These are phyloP conservation scores for Phocides pigmalion DNA, from an alignment of 1,140 invertebrate genomes.

Conservation along the genomic window DNA sequence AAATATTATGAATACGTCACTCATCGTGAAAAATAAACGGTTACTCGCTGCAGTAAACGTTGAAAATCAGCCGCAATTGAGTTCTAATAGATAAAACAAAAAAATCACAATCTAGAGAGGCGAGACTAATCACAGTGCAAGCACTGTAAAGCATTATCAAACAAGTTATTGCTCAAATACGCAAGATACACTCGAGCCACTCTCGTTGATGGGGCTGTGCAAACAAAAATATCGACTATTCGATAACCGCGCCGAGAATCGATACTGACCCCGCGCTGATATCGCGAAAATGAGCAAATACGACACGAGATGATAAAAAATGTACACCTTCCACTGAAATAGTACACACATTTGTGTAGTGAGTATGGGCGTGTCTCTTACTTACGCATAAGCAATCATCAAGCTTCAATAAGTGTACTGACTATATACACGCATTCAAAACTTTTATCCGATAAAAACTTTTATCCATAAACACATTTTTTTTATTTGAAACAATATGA, in stretches of 20 bases:
- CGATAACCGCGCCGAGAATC: constrained; percentile 70
- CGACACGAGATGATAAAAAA: constrained; percentile 65
- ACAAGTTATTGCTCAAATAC: constrained; percentile 80
- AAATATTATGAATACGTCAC: constrained; percentile 20
- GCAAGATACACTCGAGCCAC: constrained; percentile 70
- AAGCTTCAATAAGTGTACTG: no score
- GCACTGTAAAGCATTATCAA: constrained; percentile 71
- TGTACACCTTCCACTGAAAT: constrained; percentile 46
- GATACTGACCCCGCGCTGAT: constrained; percentile 69
- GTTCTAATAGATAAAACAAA: constrained; percentile 70
- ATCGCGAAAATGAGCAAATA: constrained; percentile 68
- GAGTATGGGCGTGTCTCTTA: no score
- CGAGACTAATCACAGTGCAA: constrained; percentile 67
- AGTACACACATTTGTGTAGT: no score
- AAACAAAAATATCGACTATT: constrained; percentile 81
- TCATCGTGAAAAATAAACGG: constrained; percentile 7
- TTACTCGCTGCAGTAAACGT: constrained; percentile 7
- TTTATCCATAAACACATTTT: no score
- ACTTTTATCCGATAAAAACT: no score
- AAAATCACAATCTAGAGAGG: constrained; percentile 61
- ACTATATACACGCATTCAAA: no score
- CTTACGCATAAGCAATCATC: no score
- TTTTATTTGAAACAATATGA: no score
- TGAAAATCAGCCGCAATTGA: constrained; percentile 48
- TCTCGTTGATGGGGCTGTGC: constrained; percentile 72